A percentile compares a stretch with the other conserved stretches of the same genome.
phyloP scores from a whole-genome alignment of 2,113 vertebrate species.

The Tringa solitaria region DNA sequence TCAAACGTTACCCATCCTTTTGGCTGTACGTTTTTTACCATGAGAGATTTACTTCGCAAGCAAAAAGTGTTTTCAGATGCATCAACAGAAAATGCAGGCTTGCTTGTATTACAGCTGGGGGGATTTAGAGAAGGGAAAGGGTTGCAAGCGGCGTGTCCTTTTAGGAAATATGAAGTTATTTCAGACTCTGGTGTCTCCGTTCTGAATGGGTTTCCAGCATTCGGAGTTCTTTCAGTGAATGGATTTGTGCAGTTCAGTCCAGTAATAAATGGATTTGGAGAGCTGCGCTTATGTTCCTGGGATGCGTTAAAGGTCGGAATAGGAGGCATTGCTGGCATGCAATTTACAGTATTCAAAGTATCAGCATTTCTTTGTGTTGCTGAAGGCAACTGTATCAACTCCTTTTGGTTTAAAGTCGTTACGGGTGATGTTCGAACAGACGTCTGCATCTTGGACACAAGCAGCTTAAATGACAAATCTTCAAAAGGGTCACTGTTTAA shows the following conservation, averaged over 20 bases:
- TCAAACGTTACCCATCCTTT: conserved; percentile 91
- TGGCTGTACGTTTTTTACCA: conserved; percentile 44
- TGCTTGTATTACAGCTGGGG: conserved; percentile 13
- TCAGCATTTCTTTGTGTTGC: conserved; percentile 62
- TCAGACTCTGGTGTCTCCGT: conserved; percentile 23
- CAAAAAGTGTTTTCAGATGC: conserved; percentile 48
- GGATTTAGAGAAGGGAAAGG: conserved; percentile 46
- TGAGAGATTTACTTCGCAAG: conserved; percentile 33
- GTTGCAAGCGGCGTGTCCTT: conserved; percentile 31
- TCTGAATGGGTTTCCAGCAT: conserved; percentile 74
- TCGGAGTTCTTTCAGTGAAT: conserved; percentile 73
- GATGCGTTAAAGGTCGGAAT: conserved; percentile 76
- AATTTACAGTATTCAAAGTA: conserved; percentile 38
- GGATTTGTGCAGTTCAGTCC: conserved; percentile 81
- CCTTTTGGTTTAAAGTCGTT: conserved; percentile 67
- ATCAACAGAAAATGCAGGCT: conserved; percentile 48
- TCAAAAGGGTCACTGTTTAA: conserved; percentile 83
- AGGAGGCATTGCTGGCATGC: conserved; percentile 77
- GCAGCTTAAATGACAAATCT: conserved; percentile 79
- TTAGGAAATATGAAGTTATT: conserved; percentile 60
- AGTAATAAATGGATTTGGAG: conserved; percentile 75
- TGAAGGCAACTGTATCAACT: conserved; percentile 70
- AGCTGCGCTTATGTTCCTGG: conserved; percentile 76
- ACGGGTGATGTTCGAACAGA: conserved; percentile 51
- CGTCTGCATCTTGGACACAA: conserved; percentile 76